These are phyloP conservation scores for Arctocebus calabarensis DNA, from an alignment of 2,797 vertebrate genomes.

Conservation along the genomic window DNA sequence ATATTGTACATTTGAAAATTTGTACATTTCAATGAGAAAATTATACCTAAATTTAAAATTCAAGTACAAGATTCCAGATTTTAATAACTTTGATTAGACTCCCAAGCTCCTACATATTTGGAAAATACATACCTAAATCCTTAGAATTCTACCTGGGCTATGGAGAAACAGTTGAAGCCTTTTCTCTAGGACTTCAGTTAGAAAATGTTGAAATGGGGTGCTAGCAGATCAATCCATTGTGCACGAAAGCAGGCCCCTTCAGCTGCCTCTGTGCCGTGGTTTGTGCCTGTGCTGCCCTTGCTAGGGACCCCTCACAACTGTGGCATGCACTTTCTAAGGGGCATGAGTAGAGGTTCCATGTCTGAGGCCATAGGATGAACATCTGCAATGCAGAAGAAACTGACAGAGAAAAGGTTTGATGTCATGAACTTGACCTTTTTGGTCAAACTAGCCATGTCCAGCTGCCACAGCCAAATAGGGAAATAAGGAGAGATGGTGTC, in stretches of 20 bases:
- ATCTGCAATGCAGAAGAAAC: constrained; percentile 27
- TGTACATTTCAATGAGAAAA: constrained; percentile 34
- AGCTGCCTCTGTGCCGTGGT: background rate
- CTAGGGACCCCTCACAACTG: background rate
- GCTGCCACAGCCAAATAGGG: background rate
- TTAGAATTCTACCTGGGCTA: background rate
- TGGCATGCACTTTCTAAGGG: constrained; percentile 6
- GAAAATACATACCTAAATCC: background rate
- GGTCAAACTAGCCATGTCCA: background rate
- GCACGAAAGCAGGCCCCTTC: background rate
- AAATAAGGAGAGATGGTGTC: background rate
- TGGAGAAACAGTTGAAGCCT: background rate
- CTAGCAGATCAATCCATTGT: background rate
- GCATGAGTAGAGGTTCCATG: background rate
- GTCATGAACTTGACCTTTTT: background rate
- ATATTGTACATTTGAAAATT: background rate
- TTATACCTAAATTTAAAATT: constrained; percentile 43
- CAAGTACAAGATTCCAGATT: constrained; percentile 20
- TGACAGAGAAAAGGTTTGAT: background rate
- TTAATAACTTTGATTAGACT: constrained; percentile 1
- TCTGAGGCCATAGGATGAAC: background rate
- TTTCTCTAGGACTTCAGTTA: constrained; percentile 46
- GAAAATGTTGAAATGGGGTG: background rate
- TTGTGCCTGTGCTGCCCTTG: background rate
- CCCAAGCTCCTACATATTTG: background rate